Base-by-base conservation (phyloP, 2,888 invertebrate genomes). In the Megamerina dolium region DNA sequence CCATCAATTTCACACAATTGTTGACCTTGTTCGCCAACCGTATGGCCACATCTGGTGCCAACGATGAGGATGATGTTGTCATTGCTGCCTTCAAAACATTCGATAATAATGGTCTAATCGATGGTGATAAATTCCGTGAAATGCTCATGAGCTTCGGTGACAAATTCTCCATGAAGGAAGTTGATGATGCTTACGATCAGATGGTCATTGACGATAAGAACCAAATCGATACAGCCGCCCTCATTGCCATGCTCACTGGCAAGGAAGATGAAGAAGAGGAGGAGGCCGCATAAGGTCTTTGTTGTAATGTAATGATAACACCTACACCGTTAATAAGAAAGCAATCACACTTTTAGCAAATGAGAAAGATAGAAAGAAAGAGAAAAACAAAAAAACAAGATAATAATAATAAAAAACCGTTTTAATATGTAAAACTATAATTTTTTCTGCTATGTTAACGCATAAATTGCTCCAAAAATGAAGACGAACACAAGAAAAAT, bases 1-100 rank as follows among this genome's bases (percentile, higher is more conserved):
- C 92, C 71, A 85, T 93, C 77, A 93, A 92, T 80, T 93, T 93
- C 81, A 93, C 93, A 63, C 92, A 92, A 77, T 79, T 92, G 72
- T 79, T 93, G 69, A 87, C 86, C 67, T 80, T 93, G 64, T 93
- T 93, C 78, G 92, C 90, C 69, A 82, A 80, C 75, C 85, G 92
- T 71, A 91, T 92, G 87, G 85, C 89, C 66, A 87, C 88, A 63
- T 87, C 88, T 58, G 85, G 86, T 69, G 84, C 84, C 68, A 78
- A 83, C 61, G 93, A 93, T 73, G 91, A 92, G 59, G 93, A 94
- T 68, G 90, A 87, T 57, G 88, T 89, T 64, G 89, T 93, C 73
- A 82, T 87, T 74, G 85, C 82, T 72, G 92, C 92, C 72, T 93
- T 93, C 83, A 86, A 83, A 75, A 83, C 87, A 72, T 93, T 92